Evolutionary conservation across 2,888 invertebrate species (phyloP).

Genomic region (Thecophora atra): DNA sequence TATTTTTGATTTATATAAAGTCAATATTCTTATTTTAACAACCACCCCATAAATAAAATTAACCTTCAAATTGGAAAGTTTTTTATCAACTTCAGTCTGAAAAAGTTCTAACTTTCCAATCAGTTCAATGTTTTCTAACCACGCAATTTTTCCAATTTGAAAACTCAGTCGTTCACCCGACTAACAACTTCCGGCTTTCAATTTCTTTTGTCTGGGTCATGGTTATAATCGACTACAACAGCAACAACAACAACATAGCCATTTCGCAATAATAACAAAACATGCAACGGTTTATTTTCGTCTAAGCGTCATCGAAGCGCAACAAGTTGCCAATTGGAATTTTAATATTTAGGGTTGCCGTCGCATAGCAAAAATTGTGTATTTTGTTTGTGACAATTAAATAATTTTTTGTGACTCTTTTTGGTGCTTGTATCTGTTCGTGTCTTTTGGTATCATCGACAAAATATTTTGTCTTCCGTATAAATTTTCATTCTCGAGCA

Average conservation of each 20-base stretch:
- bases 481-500: slow-evolving; percentile 30
- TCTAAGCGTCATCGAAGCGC: slow-evolving; percentile 6
- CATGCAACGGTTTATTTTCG: neutral
- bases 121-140: too few relatives aligned
- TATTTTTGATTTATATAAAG: too few relatives aligned
- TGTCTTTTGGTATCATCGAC: slow-evolving; percentile 43
- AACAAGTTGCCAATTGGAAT: slow-evolving; percentile 30
- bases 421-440: slow-evolving; percentile 36
- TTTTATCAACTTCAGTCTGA: too few relatives aligned
- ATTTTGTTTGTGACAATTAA: slow-evolving; percentile 46
- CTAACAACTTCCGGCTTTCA: too few relatives aligned
- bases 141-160: neutral
- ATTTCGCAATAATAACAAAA: neutral
- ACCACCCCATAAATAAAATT: too few relatives aligned
- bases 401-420: slow-evolving; percentile 36
- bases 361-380: slow-evolving; percentile 66
- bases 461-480: slow-evolving; percentile 44
- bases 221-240: neutral
- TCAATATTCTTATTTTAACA: too few relatives aligned
- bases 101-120: too few relatives aligned
- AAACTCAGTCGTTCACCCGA: too few relatives aligned
- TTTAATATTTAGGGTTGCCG: slow-evolving; percentile 44
- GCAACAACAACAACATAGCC: neutral
- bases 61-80: too few relatives aligned
- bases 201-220: neutral